Percentiles rank a stretch among this genome's conserved stretches.
phyloP scores from a whole-genome alignment of 1,140 invertebrate species.

The Cydia amplana region DNA sequence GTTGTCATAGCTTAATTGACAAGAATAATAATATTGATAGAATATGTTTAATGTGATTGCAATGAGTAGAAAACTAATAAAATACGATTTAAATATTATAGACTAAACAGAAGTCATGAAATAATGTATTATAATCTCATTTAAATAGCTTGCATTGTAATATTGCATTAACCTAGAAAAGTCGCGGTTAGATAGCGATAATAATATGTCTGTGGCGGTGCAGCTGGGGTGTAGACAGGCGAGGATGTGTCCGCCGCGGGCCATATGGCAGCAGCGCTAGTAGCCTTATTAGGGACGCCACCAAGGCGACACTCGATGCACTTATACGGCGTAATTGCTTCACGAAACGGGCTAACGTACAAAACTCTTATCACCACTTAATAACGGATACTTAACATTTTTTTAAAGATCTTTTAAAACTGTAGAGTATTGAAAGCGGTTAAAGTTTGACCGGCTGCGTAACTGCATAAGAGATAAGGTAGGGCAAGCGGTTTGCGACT shows the following conservation, averaged over 20 bases:
- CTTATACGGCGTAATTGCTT: slow-evolving; percentile 76
- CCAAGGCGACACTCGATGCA: slow-evolving; percentile 77
- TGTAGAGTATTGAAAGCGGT: slow-evolving; percentile 39
- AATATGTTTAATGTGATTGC: slow-evolving; percentile 9
- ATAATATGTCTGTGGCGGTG: slow-evolving; percentile 47
- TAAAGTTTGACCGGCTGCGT: slow-evolving; percentile 46
- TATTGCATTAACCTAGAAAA: slow-evolving; percentile 47
- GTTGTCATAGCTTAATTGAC: slow-evolving; percentile 27
- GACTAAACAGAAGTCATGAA: neutral
- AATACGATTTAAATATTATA: neutral
- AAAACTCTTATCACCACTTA: slow-evolving; percentile 57
- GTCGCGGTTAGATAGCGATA: slow-evolving; percentile 44
- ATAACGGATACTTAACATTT: slow-evolving; percentile 40
- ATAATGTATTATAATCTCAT: slow-evolving; percentile 4
- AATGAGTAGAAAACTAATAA: neutral
- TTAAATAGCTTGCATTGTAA: neutral
- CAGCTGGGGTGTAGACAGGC: slow-evolving; percentile 55
- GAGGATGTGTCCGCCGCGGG: slow-evolving; percentile 67
- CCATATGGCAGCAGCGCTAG: slow-evolving; percentile 71
- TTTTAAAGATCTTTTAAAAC: slow-evolving; percentile 26
- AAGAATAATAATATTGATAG: slow-evolving; percentile 33
- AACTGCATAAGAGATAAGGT: slow-evolving; percentile 63
- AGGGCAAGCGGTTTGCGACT: slow-evolving; percentile 55
- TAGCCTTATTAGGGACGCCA: slow-evolving; percentile 72
- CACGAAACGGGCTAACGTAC: slow-evolving; percentile 58